These are phyloP conservation scores for Laspeyria flexula DNA, from an alignment of 2,888 invertebrate species.

Conservation along the genomic window DNA sequence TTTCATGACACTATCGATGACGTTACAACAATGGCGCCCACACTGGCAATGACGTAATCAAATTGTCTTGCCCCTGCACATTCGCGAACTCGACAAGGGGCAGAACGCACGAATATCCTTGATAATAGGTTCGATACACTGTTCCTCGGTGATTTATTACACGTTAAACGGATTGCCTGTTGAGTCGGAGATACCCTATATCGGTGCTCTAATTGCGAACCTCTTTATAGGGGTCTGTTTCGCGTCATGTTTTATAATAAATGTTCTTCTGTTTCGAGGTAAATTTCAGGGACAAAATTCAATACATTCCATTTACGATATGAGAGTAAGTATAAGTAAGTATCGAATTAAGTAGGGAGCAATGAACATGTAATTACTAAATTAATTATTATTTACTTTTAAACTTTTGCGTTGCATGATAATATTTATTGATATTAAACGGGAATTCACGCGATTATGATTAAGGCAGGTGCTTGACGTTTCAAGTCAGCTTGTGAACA, in stretches of 20 bases:
- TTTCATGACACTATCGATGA: conserved; percentile 55
- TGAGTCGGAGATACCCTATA: conserved; percentile 65
- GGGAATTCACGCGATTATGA: too few species aligned
- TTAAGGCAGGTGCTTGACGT: too few species aligned
- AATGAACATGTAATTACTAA: too few species aligned
- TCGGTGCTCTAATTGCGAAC: conserved; percentile 48
- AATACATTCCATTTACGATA: too few species aligned
- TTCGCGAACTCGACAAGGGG: conserved; percentile 49
- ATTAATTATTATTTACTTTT: too few species aligned
- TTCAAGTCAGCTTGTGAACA: too few species aligned
- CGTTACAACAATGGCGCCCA: conserved; percentile 55
- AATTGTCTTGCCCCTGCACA: conserved; percentile 61
- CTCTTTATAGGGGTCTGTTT: conserved; percentile 24
- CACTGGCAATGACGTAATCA: conserved; percentile 71
- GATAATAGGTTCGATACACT: conserved; percentile 69
- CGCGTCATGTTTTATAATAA: conserved; percentile 19
- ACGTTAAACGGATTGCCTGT: conserved; percentile 76
- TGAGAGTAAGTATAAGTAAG: too few species aligned
- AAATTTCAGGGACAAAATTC: too few species aligned
- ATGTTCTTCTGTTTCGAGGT: not conserved
- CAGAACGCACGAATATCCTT: conserved; percentile 68
- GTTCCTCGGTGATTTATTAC: conserved; percentile 76
- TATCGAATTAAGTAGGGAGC: too few species aligned
- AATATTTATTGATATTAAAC: too few species aligned
- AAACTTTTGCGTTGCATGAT: too few species aligned